Evolutionary conservation across 2,113 vertebrate genomes (phyloP), one percentile per base, ranked within the genome.

Genomic region (Ameiurus melas): DNA sequence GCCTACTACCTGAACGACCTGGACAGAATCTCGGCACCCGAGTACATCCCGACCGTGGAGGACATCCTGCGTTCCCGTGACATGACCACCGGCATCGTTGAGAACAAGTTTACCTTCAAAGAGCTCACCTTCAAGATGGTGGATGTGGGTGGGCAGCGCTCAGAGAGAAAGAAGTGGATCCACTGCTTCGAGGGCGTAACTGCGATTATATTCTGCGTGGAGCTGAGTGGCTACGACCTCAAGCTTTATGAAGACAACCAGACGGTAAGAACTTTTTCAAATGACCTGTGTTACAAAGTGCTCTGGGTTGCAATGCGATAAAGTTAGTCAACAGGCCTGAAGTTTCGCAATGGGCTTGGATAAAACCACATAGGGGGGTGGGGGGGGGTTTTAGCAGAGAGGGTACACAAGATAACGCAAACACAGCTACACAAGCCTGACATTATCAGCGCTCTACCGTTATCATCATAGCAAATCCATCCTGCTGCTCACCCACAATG

Each of bases 121-220:
- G 98, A 99, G 95, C 98, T 99, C 93, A 99, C 98, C 89, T 99
- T 99, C 96, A 99, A 99, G 96, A 99, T 99, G 98, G 98, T 99
- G 87, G 98, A 99, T 0, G 98, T 99, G 92, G 98, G 98, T 22
- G 98, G 98, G 30, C 98, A 99, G 94, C 95, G 98, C 71, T 99
- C 98, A 0, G 98, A 99, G 94, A 96, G 98, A 91, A 99, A 99
- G 94, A 99, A 99, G 93, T 99, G 98, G 98, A 99, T 99, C 96
- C 98, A 99, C 93, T 99, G 98, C 94, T 99, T 99, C 4, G 98
- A 99, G 94, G 98, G 98, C 8, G 98, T 99, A 91, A 99, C 98
- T 39, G 98, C 98, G 94, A 99, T 99, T 96, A 99, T 99, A 95
- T 99, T 99, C 97, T 99, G 98, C 86, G 98, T 99, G 92, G 98